Percentiles rank a stretch among this genome's conserved stretches.
phyloP scores from a whole-genome alignment of 2,888 invertebrate species.

The Acleris laterana region DNA sequence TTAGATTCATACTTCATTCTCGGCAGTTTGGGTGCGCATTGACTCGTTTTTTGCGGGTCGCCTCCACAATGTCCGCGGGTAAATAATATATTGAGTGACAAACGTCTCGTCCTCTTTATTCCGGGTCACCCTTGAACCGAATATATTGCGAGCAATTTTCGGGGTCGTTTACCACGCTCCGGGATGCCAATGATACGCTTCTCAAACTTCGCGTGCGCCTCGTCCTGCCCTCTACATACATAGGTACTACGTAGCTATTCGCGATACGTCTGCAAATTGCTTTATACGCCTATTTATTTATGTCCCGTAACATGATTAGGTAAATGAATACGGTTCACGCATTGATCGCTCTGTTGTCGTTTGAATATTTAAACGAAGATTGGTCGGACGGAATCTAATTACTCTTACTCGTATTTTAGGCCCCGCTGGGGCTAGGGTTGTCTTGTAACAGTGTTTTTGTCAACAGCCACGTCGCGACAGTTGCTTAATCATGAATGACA shows the following conservation, averaged over 20 bases:
- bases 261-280: slow-evolving; percentile 58
- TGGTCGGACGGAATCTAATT: slow-evolving; percentile 39
- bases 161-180: slow-evolving; percentile 75
- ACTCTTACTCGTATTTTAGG: slow-evolving; percentile 47
- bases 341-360: slow-evolving; percentile 17
- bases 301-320: slow-evolving; percentile 26
- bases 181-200: slow-evolving; percentile 71
- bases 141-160: slow-evolving; percentile 80
- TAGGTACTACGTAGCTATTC: slow-evolving; percentile 44
- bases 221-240: slow-evolving; percentile 52
- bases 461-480: slow-evolving; percentile 71
- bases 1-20: slow-evolving; percentile 18
- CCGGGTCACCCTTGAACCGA: slow-evolving; percentile 77
- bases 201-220: slow-evolving; percentile 60
- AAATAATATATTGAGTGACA: slow-evolving; percentile 78
- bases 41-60: slow-evolving; percentile 38
- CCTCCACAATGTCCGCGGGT: slow-evolving; percentile 56
- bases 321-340: slow-evolving; percentile 13
- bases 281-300: slow-evolving; percentile 53
- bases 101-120: slow-evolving; percentile 73
- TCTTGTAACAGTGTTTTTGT: slow-evolving; percentile 64
- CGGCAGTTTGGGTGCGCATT: slow-evolving; percentile 4
- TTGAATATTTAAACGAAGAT: slow-evolving; percentile 37
- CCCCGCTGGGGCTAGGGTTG: slow-evolving; percentile 54
- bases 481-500: slow-evolving; percentile 79